These are phyloP conservation scores for Ellobius talpinus DNA, from an alignment of 2,113 vertebrate genomes.

Conservation along the genomic window DNA sequence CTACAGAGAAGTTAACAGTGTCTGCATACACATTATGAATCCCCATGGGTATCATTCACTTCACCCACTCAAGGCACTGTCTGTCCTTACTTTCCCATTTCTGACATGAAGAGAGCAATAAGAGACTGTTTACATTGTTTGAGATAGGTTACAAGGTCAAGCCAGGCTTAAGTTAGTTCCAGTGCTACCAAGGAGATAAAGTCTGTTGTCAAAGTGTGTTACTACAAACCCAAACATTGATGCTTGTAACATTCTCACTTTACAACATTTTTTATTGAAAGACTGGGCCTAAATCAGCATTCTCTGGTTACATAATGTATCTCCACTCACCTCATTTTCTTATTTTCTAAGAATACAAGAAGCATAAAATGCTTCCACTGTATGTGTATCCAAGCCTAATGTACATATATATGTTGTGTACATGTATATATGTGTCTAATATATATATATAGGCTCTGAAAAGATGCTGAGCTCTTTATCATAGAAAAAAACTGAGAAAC, in stretches of 20 bases:
- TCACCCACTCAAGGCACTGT: not conserved
- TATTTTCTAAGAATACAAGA: slow-evolving; percentile 43
- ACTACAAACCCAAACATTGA: slow-evolving; percentile 25
- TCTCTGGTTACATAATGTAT: slow-evolving; percentile 2
- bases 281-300: not conserved
- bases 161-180: not conserved
- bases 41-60: not conserved
- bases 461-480: not conserved
- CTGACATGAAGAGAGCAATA: not conserved
- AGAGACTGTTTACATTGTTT: not conserved
- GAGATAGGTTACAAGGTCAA: not conserved
- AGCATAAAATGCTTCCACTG: slow-evolving; percentile 16
- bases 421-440: too few relatives aligned
- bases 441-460: too few relatives aligned
- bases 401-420: too few relatives aligned
- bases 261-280: not conserved
- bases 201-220: not conserved
- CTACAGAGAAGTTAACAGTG: not conserved
- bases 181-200: not conserved
- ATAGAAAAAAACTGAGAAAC: not conserved
- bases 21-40: not conserved
- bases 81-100: not conserved
- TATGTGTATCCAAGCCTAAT: slow-evolving; percentile 33
- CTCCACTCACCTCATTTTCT: slow-evolving; percentile 19
- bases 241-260: slow-evolving; percentile 44